Evolutionary conservation across 2,797 vertebrate species (phyloP), one percentile per base, ranked within the genome.

Genomic region (Kryptopterus vitreolus): DNA sequence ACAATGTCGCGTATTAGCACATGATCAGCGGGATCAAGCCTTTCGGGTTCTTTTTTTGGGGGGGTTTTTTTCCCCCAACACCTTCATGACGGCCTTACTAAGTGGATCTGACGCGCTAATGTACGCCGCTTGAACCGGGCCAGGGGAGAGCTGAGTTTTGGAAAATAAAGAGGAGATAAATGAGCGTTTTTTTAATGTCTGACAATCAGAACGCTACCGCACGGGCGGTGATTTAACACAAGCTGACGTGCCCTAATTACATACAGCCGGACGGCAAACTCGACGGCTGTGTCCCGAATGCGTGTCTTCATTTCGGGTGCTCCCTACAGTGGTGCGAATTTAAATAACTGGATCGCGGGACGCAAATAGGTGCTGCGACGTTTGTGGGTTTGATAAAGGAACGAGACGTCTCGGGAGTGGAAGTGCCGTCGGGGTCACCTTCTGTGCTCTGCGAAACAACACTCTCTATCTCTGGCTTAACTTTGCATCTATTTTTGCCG

Each of bases 121-220:
- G 83, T 79, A 73, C 82, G 65, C 10, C 43, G 6, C n/a, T 13
- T 69, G 22, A 48, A 26, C 24, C 43, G 26, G 26, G 48, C 69
- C 52, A 33, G 24, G 53, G 33, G n/a, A 1, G 26, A 77, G 59
- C 71, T 31, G 35, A 66, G 50, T 38, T 80, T 77, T 77, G 52
- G 77, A 79, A 72, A n/a, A n/a, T n/a, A n/a, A 65, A 24, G 70
- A 58, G 24, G 82, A 85, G 84, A 83, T 85, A 83, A 84, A 81
- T 81, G 66, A 71, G 75, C 70, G 33, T 22, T 65, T 65, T 65
- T 65, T n/a, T n/a, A n/a, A 38, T 66, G 63, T 66, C 10, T 66
- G 63, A 84, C 81, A 84, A 84, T 84, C 81, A 84, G 73, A 50
- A 71, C 33, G 24, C 18, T 76, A 81, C 74, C 63, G 7, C 15